phyloP scores from a whole-genome alignment of 2,113 vertebrate species.

The Thalassarche chlororhynchos region DNA sequence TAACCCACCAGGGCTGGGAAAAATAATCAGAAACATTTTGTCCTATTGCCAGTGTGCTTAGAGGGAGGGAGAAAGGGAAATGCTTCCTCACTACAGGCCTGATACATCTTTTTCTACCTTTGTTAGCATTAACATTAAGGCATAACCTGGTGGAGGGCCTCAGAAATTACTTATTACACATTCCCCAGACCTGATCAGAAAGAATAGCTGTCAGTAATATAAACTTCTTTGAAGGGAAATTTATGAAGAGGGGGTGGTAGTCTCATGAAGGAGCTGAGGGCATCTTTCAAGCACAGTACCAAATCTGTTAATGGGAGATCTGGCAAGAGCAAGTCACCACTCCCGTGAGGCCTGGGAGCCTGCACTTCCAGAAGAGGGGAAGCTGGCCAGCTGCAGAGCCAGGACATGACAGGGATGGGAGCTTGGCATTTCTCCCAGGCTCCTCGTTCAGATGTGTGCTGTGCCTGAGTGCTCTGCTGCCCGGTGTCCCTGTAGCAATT shows the following conservation, averaged over 20 bases:
- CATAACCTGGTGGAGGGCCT: neutral
- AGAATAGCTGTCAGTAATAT: neutral
- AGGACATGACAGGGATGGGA: neutral
- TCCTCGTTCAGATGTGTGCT: neutral
- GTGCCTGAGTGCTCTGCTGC: neutral
- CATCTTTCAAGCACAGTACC: neutral
- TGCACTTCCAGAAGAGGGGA: neutral
- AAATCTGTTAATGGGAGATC: neutral
- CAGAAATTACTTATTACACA: neutral
- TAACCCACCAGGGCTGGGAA: neutral
- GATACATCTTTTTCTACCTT: neutral
- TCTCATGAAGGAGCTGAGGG: neutral
- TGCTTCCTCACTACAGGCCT: neutral
- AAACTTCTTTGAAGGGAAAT: neutral
- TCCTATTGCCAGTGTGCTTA: neutral
- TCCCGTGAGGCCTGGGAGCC: neutral
- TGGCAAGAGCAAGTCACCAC: neutral
- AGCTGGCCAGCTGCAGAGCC: neutral
- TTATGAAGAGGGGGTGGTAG: neutral
- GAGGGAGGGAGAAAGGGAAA: neutral
- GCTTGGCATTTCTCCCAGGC: neutral
- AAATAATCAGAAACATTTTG: neutral
- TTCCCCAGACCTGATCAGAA: neutral
- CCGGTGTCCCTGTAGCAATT: neutral
- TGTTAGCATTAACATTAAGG: neutral